These are phyloP conservation scores for Abrostola tripartita DNA, from an alignment of 2,888 invertebrate genomes.

Conservation along the genomic window DNA sequence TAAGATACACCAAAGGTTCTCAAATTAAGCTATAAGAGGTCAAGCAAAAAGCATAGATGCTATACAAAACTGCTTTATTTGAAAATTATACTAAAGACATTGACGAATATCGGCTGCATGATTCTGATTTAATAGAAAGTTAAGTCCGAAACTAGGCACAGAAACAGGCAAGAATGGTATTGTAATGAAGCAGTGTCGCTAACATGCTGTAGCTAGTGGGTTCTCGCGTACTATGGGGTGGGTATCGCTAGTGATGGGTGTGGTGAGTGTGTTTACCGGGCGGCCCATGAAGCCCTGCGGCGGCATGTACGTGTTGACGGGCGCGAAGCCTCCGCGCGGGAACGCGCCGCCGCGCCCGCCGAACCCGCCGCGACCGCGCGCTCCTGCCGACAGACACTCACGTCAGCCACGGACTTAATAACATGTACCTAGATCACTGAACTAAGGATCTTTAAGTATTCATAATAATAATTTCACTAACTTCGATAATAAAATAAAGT, in stretches of 20 bases:
- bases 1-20: constrained; percentile 30
- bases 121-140: neutral
- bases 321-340: constrained; percentile 83
- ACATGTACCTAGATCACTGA: no score
- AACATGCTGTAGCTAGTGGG: constrained; percentile 38
- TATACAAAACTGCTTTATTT: neutral
- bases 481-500: no score
- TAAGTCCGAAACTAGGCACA: neutral
- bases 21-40: constrained; percentile 19
- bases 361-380: constrained; percentile 81
- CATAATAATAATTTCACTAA: no score
- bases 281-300: constrained; percentile 83
- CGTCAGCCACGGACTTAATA: no score
- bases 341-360: constrained; percentile 79
- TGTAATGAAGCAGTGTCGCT: constrained; percentile 30
- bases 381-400: constrained; percentile 60
- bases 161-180: neutral
- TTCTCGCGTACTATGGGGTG: neutral
- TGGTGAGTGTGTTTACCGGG: constrained; percentile 67
- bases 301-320: constrained; percentile 82
- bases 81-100: neutral
- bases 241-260: constrained; percentile 4
- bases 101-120: neutral
- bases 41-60: constrained; percentile 26
- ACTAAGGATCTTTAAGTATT: no score